Base-by-base conservation (phyloP, 2,113 vertebrate species). In the sheep (Ovis aries) region DNA sequence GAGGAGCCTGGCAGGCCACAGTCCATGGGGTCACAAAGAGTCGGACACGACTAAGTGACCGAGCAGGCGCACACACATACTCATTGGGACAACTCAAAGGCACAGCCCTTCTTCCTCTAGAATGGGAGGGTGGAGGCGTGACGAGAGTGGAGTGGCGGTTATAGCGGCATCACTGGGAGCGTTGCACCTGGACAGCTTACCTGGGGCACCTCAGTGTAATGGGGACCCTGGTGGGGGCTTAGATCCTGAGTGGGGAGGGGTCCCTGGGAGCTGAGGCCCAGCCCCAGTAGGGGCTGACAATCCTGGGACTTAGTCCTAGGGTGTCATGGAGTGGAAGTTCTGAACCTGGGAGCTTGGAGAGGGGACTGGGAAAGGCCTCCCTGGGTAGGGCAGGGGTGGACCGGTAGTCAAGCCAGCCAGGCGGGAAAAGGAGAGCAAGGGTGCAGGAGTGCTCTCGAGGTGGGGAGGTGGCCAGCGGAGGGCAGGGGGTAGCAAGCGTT, bases 381-480 rank as follows among this genome's bases (percentile, higher is more conserved):
- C 74, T 57, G 93, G 97, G 90, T 64, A 90, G 67, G 85, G 92
- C 90, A 3, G 0, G 9, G 48, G 59, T n/a, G 4, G 17, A 60
- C 16, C 2, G 36, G 93, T 84, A 16, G 77, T 83, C 48, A 84
- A 97, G 97, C 96, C 95, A n/a, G 97, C 93, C 78, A 7, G 86
- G 94, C 94, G 4, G 88, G 95, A 97, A 88, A 85, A 33, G 45
- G 36, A 21, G 31, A 33, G 27, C 23, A 17, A n/a, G 85, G 57
- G 3, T 12, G 45, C 0, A 16, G 23, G 84, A 45, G 13, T 27
- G 23, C n/a, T 5, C 81, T 50, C 4, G 9, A 8, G 55, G 23
- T 2, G 4, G 36, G 6, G 40, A 57, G 55, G 25, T 3, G 21
- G 55, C 71, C 52, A 55, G 83, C 57, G 62, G 96, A 52, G 96